A percentile compares a stretch with the other conserved stretches of the same genome.
Evolutionary conservation across 2,888 invertebrate genomes (phyloP).

Genomic region (Philereme transversata): DNA sequence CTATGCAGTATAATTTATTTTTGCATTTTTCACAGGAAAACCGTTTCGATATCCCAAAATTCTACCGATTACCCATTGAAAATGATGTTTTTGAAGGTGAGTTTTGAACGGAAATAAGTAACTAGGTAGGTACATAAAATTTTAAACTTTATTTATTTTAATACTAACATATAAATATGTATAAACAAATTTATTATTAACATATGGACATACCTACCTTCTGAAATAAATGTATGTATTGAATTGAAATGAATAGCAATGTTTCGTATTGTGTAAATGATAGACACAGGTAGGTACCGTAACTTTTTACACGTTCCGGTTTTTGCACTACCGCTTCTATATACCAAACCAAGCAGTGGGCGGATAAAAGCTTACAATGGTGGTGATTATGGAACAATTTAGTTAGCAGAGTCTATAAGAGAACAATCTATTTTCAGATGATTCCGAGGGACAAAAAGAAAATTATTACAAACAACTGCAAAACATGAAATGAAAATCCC

Average conservation of each 20-base stretch:
- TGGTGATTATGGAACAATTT: not conserved
- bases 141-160: too few relatives aligned
- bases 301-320: too few relatives aligned
- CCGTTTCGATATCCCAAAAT: constrained; percentile 73
- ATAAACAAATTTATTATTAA: too few relatives aligned
- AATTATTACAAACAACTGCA: constrained; percentile 53
- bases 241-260: too few relatives aligned
- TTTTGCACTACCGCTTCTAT: too few relatives aligned
- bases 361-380: too few relatives aligned
- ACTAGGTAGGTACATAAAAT: too few relatives aligned
- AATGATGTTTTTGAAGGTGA: constrained; percentile 58
- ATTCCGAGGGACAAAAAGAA: constrained; percentile 44
- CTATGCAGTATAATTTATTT: not conserved
- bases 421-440: constrained; percentile 22
- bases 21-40: constrained; percentile 59
- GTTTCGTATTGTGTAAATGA: too few relatives aligned
- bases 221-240: too few relatives aligned
- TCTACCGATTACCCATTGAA: constrained; percentile 61
- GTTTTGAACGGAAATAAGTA: not conserved
- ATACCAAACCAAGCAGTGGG: not conserved
- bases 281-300: constrained; percentile 1
- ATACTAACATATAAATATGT: too few relatives aligned
- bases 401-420: not conserved
- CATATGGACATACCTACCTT: too few relatives aligned
- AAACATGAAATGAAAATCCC: constrained; percentile 53